Conservation (phyloP, 2,113 vertebrate genomes). For the Genyomyrus donnyi region DNA sequence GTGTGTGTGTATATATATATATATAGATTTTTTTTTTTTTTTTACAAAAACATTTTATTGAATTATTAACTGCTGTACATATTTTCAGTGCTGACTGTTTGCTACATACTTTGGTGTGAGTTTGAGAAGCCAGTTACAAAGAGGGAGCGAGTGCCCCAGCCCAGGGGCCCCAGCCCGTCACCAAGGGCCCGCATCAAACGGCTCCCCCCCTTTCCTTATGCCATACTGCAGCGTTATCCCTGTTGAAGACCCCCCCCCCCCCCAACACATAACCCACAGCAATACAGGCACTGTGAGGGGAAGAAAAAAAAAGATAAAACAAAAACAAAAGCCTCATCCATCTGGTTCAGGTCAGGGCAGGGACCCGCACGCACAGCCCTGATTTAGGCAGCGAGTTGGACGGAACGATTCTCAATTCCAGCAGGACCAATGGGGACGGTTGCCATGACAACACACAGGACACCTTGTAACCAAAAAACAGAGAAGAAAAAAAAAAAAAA, state of each 20-base stretch:
- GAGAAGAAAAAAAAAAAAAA: conserved; percentile 45
- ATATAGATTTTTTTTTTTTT: conserved; percentile 21
- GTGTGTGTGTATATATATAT: neutral
- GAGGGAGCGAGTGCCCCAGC: conserved; percentile 27
- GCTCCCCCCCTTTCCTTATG: neutral
- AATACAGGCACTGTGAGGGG: neutral
- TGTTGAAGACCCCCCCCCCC: neutral
- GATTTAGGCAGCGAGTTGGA: neutral
- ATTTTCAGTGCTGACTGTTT: conserved; percentile 67
- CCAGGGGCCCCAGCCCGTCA: neutral
- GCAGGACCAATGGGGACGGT: conserved; percentile 10
- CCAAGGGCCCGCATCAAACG: neutral
- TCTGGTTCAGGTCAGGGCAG: neutral
- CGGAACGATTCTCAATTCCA: conserved; percentile 26
- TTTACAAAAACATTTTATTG: conserved; percentile 65
- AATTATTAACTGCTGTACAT: conserved; percentile 65
- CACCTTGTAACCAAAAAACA: conserved; percentile 32
- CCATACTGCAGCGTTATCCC: neutral
- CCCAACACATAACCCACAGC: neutral
- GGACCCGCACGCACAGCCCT: neutral
- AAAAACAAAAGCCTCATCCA: neutral
- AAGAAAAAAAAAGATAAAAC: neutral
- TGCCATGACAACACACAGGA: neutral
- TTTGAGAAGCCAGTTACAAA: conserved; percentile 41
- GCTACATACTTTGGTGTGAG: conserved; percentile 77